Evolutionary conservation across 2,797 vertebrate species (phyloP), one percentile per base, ranked within the genome.

Genomic region (Tiaroga cobitis): DNA sequence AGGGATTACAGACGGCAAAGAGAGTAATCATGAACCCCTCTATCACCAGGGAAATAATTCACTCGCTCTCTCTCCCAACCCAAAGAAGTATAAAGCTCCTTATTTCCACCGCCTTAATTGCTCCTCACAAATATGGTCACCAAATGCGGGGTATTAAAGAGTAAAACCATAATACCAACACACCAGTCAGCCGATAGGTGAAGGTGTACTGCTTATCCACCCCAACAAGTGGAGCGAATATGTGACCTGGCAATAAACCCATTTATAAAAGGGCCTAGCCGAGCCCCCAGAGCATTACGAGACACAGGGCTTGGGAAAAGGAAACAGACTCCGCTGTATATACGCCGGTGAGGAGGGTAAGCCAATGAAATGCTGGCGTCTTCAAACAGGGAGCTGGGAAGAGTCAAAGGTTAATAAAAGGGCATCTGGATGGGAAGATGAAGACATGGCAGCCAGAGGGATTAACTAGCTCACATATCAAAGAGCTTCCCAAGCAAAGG

Each of bases 351-450:
- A 84, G 93, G 92, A 72, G 88, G 90, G 93, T 95, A 94, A 95
- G 93, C 94, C 92, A 83, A 90, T 93, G 93, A 94, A 95, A 94
- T 93, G 90, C 93, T 91, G 91, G 88, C 90, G 89, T 93, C 95
- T 95, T 95, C 94, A 95, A 95, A 95, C 92, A 92, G 91, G 86
- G 93, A 94, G 93, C 92, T 90, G 92, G 91, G 87, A 84, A 72
- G 78, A 95, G 95, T 95, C 94, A 96, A 95, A 96, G 95, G 95
- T 96, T 95, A 95, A 95, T 94, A 93, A 95, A 94, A 95, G 95
- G 95, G 92, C 93, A 93, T 93, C 91, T 93, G 92, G 92, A 94
- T 94, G 91, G 90, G 91, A 94, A 92, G 92, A 95, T 95, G 94
- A 95, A 96, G 95, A 95, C 94, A 90, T 95, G 89, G 93, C 92